Evolutionary conservation across 2,113 vertebrate species (phyloP).

Genomic region (human (Homo sapiens)): DNA sequence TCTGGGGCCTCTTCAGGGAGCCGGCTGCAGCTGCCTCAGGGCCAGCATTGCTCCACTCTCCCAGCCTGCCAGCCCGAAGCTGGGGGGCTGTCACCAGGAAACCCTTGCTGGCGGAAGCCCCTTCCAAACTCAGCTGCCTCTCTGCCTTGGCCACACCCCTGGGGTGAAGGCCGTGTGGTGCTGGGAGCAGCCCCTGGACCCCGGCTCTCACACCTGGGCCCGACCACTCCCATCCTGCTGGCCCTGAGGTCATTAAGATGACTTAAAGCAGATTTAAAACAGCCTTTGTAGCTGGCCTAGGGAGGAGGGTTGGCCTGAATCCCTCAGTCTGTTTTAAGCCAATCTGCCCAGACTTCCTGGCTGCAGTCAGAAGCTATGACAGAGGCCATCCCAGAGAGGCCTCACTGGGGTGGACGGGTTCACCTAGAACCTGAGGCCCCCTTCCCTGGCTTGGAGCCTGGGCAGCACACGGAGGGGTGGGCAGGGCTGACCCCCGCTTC

Average conservation of each 20-base stretch:
- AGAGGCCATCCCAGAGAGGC: background rate
- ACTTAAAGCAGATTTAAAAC: background rate
- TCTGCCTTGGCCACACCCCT: background rate
- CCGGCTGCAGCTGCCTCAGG: background rate
- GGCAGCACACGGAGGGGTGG: background rate
- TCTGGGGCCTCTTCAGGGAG: background rate
- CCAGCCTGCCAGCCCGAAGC: background rate
- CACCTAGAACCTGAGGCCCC: background rate
- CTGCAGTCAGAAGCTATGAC: background rate
- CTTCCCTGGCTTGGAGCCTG: too few species aligned
- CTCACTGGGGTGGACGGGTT: background rate
- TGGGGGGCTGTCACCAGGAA: background rate
- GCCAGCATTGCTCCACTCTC: background rate
- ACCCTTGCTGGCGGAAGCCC: too few species aligned
- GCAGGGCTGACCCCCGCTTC: background rate
- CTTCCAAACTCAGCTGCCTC: background rate
- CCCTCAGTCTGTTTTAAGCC: background rate
- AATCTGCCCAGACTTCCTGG: background rate
- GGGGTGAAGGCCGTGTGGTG: background rate
- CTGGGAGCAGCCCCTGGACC: background rate
- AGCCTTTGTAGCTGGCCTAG: conserved; percentile 55
- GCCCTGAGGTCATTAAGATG: background rate
- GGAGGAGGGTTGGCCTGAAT: background rate
- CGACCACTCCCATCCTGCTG: background rate
- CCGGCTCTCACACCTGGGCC: background rate